Evolutionary conservation across 2,797 vertebrate genomes (phyloP).

Genomic region (Enteromius anoplus): DNA sequence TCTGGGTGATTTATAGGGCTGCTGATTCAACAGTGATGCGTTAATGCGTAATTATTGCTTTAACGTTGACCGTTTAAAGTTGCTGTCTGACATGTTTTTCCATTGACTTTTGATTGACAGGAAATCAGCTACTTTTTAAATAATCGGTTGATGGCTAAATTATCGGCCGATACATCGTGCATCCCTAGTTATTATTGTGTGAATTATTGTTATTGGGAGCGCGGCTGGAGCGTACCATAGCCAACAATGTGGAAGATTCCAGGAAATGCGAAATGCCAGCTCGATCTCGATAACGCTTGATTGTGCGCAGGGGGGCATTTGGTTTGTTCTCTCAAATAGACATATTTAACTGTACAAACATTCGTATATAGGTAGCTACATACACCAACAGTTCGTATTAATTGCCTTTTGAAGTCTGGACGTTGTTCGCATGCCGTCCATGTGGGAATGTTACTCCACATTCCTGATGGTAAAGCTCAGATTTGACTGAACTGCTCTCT

Average conservation of each 20-base stretch:
- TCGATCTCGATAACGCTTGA: conserved; percentile 20
- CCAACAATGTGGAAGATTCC: conserved; percentile 24
- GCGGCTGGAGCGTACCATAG: conserved; percentile 45
- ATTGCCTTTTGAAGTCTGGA: conserved; percentile 22
- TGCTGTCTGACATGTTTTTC: background rate
- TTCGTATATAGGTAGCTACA: conserved; percentile 36
- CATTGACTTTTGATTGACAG: background rate
- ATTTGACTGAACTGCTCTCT: conserved; percentile 4
- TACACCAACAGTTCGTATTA: conserved; percentile 12
- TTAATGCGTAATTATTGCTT: background rate
- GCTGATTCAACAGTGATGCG: background rate
- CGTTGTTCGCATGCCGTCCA: background rate
- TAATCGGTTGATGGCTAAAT: background rate
- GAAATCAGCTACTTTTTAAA: background rate
- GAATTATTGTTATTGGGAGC: conserved; percentile 36
- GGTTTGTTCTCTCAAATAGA: conserved; percentile 43
- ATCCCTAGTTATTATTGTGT: conserved; percentile 25
- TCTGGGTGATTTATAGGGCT: background rate
- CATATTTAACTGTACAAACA: conserved; percentile 67
- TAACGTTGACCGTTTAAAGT: background rate
- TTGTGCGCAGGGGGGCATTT: conserved; percentile 36
- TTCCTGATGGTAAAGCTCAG: conserved; percentile 25
- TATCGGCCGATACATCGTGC: background rate
- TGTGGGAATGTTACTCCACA: conserved; percentile 4
- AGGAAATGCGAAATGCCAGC: conserved; percentile 28